These are phyloP conservation scores for Parasteatoda lunata DNA, from an alignment of 2,888 invertebrate genomes.

Conservation along the genomic window DNA sequence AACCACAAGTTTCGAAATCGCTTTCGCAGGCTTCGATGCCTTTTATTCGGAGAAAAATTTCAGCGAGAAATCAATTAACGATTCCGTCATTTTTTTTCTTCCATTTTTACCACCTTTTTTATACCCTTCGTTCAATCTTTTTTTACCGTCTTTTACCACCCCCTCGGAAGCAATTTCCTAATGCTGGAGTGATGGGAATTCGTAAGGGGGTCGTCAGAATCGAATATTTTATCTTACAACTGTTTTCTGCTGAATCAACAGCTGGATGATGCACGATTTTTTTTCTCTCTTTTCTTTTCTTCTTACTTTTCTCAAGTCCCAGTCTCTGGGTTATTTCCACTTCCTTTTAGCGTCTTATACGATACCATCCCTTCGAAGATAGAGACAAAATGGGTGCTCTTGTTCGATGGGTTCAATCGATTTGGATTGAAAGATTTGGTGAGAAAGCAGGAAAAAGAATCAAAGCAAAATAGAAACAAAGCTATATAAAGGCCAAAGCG, in stretches of 20 bases:
- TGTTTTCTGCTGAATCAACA: constrained; percentile 60
- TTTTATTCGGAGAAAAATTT: constrained; percentile 29
- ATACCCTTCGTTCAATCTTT: neutral
- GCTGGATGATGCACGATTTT: constrained; percentile 29
- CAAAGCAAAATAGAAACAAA: constrained; percentile 41
- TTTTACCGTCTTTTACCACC: neutral
- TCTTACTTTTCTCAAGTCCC: neutral
- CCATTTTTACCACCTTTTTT: constrained; percentile 6
- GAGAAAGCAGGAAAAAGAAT: constrained; percentile 39
- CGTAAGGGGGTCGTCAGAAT: constrained; percentile 18
- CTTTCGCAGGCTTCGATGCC: constrained; percentile 17
- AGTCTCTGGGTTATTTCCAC: constrained; percentile 33
- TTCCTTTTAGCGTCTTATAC: constrained; percentile 19
- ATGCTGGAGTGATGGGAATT: constrained; percentile 25
- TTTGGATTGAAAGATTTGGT: constrained; percentile 64
- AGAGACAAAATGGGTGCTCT: constrained; percentile 43
- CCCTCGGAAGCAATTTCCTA: constrained; percentile 33
- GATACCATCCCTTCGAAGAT: constrained; percentile 31
- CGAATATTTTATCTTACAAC: constrained; percentile 58
- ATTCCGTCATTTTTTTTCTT: constrained; percentile 4
- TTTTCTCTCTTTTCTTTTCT: constrained; percentile 9
- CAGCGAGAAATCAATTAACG: constrained; percentile 60
- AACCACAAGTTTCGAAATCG: constrained; percentile 44
- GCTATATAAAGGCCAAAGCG: constrained; percentile 48
- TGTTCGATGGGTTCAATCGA: constrained; percentile 52